Evolutionary conservation across 2,797 vertebrate genomes (phyloP).

Genomic region (Myoxocephalus aenaeus): DNA sequence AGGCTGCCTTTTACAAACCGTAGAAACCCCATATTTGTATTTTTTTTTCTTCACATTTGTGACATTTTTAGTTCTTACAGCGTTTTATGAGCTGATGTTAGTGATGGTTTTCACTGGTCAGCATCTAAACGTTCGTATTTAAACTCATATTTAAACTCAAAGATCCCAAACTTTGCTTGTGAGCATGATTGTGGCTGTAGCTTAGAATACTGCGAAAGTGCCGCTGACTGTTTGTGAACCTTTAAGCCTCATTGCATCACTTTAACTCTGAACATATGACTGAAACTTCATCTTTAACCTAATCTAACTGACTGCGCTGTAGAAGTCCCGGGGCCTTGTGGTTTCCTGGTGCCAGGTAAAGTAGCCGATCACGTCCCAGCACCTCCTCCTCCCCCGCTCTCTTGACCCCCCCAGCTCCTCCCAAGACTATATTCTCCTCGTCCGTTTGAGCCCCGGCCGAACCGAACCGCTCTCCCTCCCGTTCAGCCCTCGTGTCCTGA

Average conservation of each 20-base stretch:
- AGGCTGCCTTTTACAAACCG: conserved; percentile 34
- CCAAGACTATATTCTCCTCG: conserved; percentile 38
- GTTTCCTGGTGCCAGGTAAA: conserved; percentile 95
- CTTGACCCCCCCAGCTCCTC: conserved; percentile 31
- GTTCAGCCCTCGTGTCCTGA: conserved; percentile 60
- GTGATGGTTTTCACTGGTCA: conserved; percentile 17
- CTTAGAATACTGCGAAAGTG: conserved; percentile 27
- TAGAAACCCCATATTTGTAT: neutral
- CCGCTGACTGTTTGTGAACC: conserved; percentile 45
- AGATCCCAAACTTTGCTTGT: conserved; percentile 8
- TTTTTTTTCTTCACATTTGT: neutral
- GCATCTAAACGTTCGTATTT: neutral
- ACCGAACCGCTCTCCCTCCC: conserved; percentile 44
- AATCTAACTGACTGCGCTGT: conserved; percentile 83
- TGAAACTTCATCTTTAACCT: conserved; percentile 85
- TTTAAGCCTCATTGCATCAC: conserved; percentile 46
- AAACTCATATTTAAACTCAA: neutral
- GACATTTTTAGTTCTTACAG: neutral
- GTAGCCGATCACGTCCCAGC: conserved; percentile 72
- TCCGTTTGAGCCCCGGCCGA: conserved; percentile 42
- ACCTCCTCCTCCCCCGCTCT: conserved; percentile 25
- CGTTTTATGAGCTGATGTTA: neutral
- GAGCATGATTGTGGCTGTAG: conserved; percentile 35
- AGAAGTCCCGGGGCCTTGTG: conserved; percentile 95
- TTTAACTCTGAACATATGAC: conserved; percentile 62